phyloP scores from a whole-genome alignment of 2,888 invertebrate genomes.

The Aleiodes alternator region DNA sequence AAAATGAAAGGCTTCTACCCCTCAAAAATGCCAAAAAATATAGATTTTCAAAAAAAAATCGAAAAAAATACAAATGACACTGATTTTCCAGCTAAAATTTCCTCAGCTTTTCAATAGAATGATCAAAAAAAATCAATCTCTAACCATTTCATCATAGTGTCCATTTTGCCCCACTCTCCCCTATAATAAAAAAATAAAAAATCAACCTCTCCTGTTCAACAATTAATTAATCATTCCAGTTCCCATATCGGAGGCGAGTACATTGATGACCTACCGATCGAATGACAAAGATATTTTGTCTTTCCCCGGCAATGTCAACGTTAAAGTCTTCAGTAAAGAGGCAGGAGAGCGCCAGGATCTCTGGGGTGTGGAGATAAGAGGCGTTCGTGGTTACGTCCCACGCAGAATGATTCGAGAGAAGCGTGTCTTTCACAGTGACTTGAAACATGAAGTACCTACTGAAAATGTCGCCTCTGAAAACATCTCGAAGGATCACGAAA shows the following conservation, averaged over 20 bases:
- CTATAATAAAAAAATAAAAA: too few species aligned
- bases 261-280: slow-evolving; percentile 78
- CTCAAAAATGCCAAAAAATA: too few species aligned
- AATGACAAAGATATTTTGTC: slow-evolving; percentile 79
- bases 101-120: too few species aligned
- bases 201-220: neutral
- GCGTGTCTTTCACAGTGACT: slow-evolving; percentile 76
- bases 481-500: slow-evolving; percentile 17
- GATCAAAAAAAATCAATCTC: too few species aligned
- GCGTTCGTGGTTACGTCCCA: slow-evolving; percentile 83
- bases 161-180: too few species aligned
- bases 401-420: slow-evolving; percentile 79
- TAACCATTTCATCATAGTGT: too few species aligned
- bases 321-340: slow-evolving; percentile 83
- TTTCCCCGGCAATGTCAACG: slow-evolving; percentile 78
- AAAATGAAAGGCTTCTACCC: too few species aligned
- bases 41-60: too few species aligned
- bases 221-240: slow-evolving; percentile 73
- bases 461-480: slow-evolving; percentile 60
- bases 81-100: too few species aligned
- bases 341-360: slow-evolving; percentile 79
- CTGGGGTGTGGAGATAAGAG: slow-evolving; percentile 84
- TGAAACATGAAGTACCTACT: slow-evolving; percentile 75
- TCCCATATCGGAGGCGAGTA: slow-evolving; percentile 81
- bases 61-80: too few species aligned